Percentiles rank a stretch among this genome's conserved stretches.
phyloP scores from a whole-genome alignment of 2,888 invertebrate species.

The Gymnoscelis rufifasciata region DNA sequence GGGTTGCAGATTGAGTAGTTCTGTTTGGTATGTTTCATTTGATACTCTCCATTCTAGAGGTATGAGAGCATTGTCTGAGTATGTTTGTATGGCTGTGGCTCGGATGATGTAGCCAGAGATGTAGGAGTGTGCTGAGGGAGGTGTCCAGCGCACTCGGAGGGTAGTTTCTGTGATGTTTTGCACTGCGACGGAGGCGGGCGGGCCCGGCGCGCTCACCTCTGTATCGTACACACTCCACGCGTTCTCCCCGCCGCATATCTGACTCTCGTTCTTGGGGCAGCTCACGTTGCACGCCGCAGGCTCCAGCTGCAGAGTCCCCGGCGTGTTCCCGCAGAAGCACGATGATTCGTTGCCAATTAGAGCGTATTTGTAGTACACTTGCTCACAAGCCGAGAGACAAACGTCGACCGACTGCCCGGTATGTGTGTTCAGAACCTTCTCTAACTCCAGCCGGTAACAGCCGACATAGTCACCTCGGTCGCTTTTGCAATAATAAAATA shows the following conservation, averaged over 20 bases:
- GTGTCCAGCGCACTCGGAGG: conserved; percentile 78
- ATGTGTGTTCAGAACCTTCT: conserved; percentile 61
- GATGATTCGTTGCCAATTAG: conserved; percentile 64
- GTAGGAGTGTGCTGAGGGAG: conserved; percentile 73
- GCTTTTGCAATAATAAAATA: conserved; percentile 31
- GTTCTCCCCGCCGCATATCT: conserved; percentile 83
- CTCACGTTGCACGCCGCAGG: conserved; percentile 73
- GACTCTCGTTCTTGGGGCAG: conserved; percentile 80
- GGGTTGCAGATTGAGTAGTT: conserved; percentile 83
- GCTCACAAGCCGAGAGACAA: conserved; percentile 67
- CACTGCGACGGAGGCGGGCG: conserved; percentile 81
- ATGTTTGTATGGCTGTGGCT: conserved; percentile 78
- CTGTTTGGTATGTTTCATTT: conserved; percentile 77
- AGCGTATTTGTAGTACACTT: conserved; percentile 68
- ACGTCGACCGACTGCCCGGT: conserved; percentile 71
- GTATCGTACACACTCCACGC: conserved; percentile 85
- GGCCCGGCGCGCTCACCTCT: conserved; percentile 81
- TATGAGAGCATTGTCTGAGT: conserved; percentile 68
- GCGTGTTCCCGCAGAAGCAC: conserved; percentile 67
- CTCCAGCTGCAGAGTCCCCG: conserved; percentile 44
- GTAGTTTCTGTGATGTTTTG: conserved; percentile 81
- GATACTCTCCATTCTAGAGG: conserved; percentile 80
- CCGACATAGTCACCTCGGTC: conserved; percentile 70
- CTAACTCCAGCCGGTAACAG: conserved; percentile 55
- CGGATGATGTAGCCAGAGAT: conserved; percentile 79